phyloP scores from a whole-genome alignment of 2,113 vertebrate genomes.

The Zosterops japonicus region DNA sequence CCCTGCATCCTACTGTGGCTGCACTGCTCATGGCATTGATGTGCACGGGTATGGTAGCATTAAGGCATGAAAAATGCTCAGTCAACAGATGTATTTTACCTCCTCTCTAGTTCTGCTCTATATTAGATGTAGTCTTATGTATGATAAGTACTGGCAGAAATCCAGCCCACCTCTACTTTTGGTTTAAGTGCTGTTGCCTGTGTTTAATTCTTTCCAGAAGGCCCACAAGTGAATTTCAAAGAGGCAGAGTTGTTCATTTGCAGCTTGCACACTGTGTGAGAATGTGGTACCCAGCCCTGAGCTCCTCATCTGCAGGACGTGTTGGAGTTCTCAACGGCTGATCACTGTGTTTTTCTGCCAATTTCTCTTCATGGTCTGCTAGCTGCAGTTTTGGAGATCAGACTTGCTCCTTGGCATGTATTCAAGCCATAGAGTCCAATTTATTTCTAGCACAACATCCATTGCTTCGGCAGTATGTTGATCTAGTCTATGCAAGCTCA shows the following conservation, averaged over 20 bases:
- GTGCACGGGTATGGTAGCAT: not conserved
- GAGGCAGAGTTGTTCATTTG: not conserved
- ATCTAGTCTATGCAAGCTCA: not conserved
- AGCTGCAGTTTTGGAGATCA: slow-evolving; percentile 24
- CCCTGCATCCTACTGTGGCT: not conserved
- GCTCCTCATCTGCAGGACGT: not conserved
- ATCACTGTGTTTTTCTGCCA: not conserved
- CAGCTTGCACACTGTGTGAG: not conserved
- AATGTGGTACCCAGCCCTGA: not conserved
- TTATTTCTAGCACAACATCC: slow-evolving; percentile 31
- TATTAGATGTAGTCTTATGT: not conserved
- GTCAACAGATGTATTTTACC: not conserved
- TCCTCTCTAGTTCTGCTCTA: not conserved
- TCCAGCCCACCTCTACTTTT: not conserved
- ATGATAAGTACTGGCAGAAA: not conserved
- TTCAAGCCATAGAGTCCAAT: slow-evolving; percentile 16
- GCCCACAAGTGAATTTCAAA: not conserved
- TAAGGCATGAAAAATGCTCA: not conserved
- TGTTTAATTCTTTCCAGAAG: not conserved
- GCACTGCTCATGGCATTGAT: not conserved
- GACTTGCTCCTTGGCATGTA: not conserved
- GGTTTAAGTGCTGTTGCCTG: not conserved
- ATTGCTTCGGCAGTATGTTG: not conserved
- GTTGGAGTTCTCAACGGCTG: not conserved
- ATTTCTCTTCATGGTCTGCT: slow-evolving; percentile 20